Conservation (phyloP, 1,140 invertebrate genomes). For the Hycleus phaleratus region DNA sequence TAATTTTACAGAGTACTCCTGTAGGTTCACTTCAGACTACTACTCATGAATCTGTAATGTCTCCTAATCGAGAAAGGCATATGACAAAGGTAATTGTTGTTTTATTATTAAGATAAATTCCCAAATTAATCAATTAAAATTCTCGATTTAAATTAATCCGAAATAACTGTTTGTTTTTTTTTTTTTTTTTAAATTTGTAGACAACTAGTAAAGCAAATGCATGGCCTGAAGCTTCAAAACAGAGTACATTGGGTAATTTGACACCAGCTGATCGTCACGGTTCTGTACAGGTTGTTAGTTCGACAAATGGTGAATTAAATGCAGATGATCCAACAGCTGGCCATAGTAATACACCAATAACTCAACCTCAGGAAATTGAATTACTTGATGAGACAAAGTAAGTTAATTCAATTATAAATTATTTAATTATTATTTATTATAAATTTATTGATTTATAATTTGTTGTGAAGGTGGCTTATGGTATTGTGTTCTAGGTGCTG, state of each 20-base stretch:
- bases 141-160: background rate
- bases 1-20: slow-evolving; percentile 72
- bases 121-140: background rate
- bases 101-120: background rate
- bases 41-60: slow-evolving; percentile 80
- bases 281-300: slow-evolving; percentile 84
- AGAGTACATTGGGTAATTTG: slow-evolving; percentile 62
- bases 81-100: slow-evolving; percentile 61
- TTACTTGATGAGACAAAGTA: slow-evolving; percentile 88
- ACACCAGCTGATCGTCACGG: slow-evolving; percentile 90
- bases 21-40: slow-evolving; percentile 82
- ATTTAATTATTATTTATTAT: slow-evolving; percentile 2
- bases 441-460: slow-evolving; percentile 6
- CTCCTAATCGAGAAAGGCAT: slow-evolving; percentile 79
- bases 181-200: slow-evolving; percentile 11
- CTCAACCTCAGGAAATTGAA: slow-evolving; percentile 86
- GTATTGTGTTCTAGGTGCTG: slow-evolving; percentile 74
- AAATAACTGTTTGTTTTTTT: slow-evolving; percentile 7
- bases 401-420: slow-evolving; percentile 41
- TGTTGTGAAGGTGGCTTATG: slow-evolving; percentile 26
- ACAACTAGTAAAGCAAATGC: slow-evolving; percentile 36
- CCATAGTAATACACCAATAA: slow-evolving; percentile 94
- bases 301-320: slow-evolving; percentile 91
- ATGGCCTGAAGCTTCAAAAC: slow-evolving; percentile 49
- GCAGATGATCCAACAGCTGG: slow-evolving; percentile 92